These are phyloP conservation scores for Irena cyanogastra DNA, from an alignment of 2,113 vertebrate species.

Conservation along the genomic window DNA sequence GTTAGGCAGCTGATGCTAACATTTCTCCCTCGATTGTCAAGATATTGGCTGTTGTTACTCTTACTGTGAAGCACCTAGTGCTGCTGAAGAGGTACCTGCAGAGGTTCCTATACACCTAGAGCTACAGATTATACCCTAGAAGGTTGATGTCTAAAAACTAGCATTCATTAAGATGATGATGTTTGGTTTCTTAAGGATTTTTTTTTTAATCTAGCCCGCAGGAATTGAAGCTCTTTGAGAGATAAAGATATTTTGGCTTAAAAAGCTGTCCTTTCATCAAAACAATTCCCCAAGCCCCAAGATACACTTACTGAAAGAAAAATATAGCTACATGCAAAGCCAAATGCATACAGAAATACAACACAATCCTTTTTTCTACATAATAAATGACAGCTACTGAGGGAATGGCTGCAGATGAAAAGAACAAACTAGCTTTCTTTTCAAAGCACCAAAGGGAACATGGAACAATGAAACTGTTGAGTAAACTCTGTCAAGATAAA, in stretches of 20 bases:
- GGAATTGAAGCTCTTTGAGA: neutral
- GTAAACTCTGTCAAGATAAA: slow-evolving; percentile 24
- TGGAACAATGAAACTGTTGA: slow-evolving; percentile 49
- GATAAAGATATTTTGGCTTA: slow-evolving; percentile 16
- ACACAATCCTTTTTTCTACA: neutral
- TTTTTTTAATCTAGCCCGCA: neutral
- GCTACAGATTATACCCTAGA: neutral
- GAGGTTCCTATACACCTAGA: neutral
- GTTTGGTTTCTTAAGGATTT: neutral
- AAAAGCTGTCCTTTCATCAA: slow-evolving; percentile 19
- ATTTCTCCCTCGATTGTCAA: neutral
- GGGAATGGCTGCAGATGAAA: slow-evolving; percentile 18
- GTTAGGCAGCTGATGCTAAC: neutral
- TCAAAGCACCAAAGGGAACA: neutral
- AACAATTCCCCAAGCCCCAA: neutral
- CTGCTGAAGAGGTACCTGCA: neutral
- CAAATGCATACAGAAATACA: slow-evolving; percentile 5
- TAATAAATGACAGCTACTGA: neutral
- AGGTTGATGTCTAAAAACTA: neutral
- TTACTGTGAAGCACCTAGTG: neutral
- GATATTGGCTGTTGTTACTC: neutral
- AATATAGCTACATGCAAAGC: slow-evolving; percentile 6
- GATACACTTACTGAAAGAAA: slow-evolving; percentile 11
- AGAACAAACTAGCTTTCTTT: slow-evolving; percentile 49
- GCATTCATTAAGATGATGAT: neutral